phyloP scores from a whole-genome alignment of 2,797 vertebrate genomes.

The Apogon talboti region DNA sequence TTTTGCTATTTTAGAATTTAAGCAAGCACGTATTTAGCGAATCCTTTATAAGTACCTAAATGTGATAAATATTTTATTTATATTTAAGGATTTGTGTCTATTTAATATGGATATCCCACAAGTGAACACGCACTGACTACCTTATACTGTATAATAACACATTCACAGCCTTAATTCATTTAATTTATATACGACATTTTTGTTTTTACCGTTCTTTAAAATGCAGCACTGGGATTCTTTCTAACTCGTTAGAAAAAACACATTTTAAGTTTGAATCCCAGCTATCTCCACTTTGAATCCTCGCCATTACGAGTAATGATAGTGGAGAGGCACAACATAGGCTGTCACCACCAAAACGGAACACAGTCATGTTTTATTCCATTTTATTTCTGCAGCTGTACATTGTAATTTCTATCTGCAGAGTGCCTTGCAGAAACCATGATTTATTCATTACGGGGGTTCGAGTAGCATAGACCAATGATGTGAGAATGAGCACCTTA shows the following conservation, averaged over 20 bases:
- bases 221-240: conserved; percentile 11
- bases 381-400: conserved; percentile 78
- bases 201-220: conserved; percentile 23
- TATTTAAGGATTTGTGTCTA: neutral
- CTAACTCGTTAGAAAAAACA: conserved; percentile 24
- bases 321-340: conserved; percentile 66
- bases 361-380: conserved; percentile 79
- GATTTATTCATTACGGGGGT: conserved; percentile 80
- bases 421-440: conserved; percentile 75
- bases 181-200: conserved; percentile 1
- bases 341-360: conserved; percentile 65
- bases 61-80: conserved; percentile 4
- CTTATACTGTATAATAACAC: neutral
- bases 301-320: conserved; percentile 65
- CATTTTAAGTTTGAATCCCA: conserved; percentile 30
- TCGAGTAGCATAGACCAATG: conserved; percentile 72
- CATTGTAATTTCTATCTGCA: conserved; percentile 78
- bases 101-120: conserved; percentile 5
- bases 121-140: neutral
- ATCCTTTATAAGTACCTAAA: conserved; percentile 10
- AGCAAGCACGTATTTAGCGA: conserved; percentile 7
- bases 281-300: conserved; percentile 50
- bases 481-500: conserved; percentile 77
- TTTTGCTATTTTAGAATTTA: conserved; percentile 27
- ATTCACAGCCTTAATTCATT: conserved; percentile 18